Percentiles rank a stretch among this genome's conserved stretches.
Evolutionary conservation across 2,888 invertebrate species (phyloP).

Genomic region (Ichneumoninae sp.): DNA sequence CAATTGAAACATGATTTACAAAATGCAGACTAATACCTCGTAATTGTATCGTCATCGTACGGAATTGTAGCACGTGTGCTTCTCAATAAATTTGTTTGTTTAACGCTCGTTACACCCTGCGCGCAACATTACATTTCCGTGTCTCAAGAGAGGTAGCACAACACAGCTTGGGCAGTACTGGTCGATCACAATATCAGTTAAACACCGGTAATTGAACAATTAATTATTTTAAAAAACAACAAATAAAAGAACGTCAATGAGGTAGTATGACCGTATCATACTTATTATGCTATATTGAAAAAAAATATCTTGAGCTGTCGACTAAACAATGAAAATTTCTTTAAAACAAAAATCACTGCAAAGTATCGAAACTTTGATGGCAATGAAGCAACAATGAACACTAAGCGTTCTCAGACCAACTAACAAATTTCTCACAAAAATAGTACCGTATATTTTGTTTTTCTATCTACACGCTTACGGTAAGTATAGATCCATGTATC

Average conservation of each 20-base stretch:
- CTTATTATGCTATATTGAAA: constrained; percentile 14
- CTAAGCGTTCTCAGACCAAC: constrained; percentile 2
- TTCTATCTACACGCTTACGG: constrained; percentile 30
- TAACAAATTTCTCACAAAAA: neutral
- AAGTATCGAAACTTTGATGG: constrained; percentile 7
- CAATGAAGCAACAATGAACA: constrained; percentile 9
- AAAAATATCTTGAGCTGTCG: constrained; percentile 28
- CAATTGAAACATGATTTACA: constrained; percentile 25
- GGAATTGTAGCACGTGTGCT: constrained; percentile 4
- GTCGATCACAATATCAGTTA: constrained; percentile 43
- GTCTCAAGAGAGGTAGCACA: constrained; percentile 26
- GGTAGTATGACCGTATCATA: constrained; percentile 49
- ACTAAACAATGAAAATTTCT: neutral
- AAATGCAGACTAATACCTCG: constrained; percentile 40
- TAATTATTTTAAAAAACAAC: neutral
- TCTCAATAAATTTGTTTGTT: neutral
- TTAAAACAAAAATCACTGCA: constrained; percentile 1
- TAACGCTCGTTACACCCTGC: constrained; percentile 14
- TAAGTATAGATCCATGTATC: constrained; percentile 42
- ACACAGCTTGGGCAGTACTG: constrained; percentile 16
- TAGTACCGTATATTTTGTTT: constrained; percentile 16
- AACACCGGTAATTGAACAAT: constrained; percentile 43
- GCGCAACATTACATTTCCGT: constrained; percentile 17
- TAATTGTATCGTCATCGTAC: neutral
- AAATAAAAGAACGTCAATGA: constrained; percentile 28